Evolutionary conservation across 1,140 invertebrate genomes (phyloP).

Genomic region (Drosophila littoralis): DNA sequence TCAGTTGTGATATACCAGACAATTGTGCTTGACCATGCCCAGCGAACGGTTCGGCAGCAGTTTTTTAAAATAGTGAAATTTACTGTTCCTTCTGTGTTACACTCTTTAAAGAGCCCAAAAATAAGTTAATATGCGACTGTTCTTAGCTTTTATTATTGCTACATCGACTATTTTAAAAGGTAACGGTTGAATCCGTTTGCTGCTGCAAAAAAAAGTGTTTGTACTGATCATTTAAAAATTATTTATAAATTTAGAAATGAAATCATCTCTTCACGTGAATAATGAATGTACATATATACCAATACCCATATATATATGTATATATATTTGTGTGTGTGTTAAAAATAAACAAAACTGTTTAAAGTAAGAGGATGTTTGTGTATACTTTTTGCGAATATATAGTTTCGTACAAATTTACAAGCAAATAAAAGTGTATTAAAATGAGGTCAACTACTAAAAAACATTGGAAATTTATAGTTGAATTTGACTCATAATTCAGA

Average conservation of each 20-base stretch:
- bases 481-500: too few relatives aligned
- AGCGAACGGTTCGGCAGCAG: constrained; percentile 46
- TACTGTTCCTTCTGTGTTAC: constrained; percentile 32
- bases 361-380: background rate
- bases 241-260: constrained; percentile 76
- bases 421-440: too few relatives aligned
- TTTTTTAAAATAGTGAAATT: constrained; percentile 55
- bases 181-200: constrained; percentile 15
- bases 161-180: constrained; percentile 47
- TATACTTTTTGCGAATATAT: background rate
- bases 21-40: constrained; percentile 66
- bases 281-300: constrained; percentile 18
- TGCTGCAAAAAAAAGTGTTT: background rate
- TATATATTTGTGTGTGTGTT: constrained; percentile 13
- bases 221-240: constrained; percentile 38
- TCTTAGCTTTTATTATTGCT: constrained; percentile 45
- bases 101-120: constrained; percentile 39
- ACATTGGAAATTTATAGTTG: too few relatives aligned
- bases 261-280: constrained; percentile 64
- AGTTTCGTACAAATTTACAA: too few relatives aligned
- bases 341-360: background rate
- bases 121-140: constrained; percentile 54
- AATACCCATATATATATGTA: constrained; percentile 20
- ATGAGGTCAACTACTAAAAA: too few relatives aligned
- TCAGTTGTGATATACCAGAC: constrained; percentile 63